Evolutionary conservation across 2,113 vertebrate genomes (phyloP), one percentile per base, ranked within the genome.

Genomic region (Chionis minor): DNA sequence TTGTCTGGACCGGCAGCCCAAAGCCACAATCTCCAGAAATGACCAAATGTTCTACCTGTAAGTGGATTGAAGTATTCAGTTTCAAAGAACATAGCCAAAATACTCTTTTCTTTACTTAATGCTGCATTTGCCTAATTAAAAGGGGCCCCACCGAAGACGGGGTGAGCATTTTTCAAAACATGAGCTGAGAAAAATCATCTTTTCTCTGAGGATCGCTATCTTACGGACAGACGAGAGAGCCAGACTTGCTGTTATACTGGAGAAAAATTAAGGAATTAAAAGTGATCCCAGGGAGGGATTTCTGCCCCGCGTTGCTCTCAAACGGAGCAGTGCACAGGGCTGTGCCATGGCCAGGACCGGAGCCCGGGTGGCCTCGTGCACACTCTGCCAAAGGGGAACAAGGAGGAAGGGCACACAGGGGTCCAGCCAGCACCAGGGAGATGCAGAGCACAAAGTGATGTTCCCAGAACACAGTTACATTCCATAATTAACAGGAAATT

Each of bases 71-170:
- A 90, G 52, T 8, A 30, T 32, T 83, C 62, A 8, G 28, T 42
- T 77, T 82, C 75, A 58, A 56, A 66, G 42, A 74, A 51, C 8
- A 28, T 2, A 52, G 65, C 75, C 90, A 95, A 92, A 78, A 86
- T 9, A 24, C 19, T 72, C 47, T 18, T 65, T 65, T 81, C n/a
- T 86, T 65, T 24, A 44, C 55, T 72, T 71, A 86, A 26, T 6
- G 32, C 42, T 72, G 40, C 23, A 55, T 90, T 75, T 71, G 52
- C 51, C 63, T 83, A 90, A 90, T 93, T 80, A 77, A 90, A 83
- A 73, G 33, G 17, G 42, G 28, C 18, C 23, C 9, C 8, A 26
- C 7, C 52, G 51, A 91, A 56, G 59, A 63, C 5, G 20, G 17
- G 55, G 22, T 0, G 1, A 49, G 30, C 20, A 30, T 27, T 92